Percentiles rank a stretch among this genome's conserved stretches.
phyloP scores from a whole-genome alignment of 2,113 vertebrate genomes.

The Stigmatopora argus region DNA sequence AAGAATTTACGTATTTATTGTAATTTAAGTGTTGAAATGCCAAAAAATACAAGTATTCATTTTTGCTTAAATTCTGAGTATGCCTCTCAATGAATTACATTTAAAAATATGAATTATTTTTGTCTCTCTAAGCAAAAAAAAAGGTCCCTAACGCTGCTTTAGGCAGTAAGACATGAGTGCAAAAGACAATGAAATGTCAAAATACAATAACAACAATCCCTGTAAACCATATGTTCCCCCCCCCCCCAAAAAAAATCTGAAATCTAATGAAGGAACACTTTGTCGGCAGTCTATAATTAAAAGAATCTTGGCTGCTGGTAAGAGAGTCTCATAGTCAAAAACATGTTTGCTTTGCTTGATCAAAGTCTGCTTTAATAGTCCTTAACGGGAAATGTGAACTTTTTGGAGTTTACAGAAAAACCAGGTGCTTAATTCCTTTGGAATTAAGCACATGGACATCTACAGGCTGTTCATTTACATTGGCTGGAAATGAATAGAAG shows the following conservation, averaged over 20 bases:
- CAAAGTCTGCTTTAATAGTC: constrained; percentile 52
- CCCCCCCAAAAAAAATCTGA: neutral
- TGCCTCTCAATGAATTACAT: too few species aligned
- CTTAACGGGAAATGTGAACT: constrained; percentile 49
- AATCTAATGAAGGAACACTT: neutral
- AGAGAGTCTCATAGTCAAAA: constrained; percentile 19
- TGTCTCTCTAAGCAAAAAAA: too few species aligned
- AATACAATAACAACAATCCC: neutral
- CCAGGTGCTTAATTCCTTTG: constrained; percentile 38
- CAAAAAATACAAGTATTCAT: too few species aligned
- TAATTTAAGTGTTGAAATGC: too few species aligned
- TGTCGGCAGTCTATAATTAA: neutral
- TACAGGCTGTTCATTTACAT: constrained; percentile 51
- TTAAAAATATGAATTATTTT: too few species aligned
- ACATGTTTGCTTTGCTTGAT: constrained; percentile 45
- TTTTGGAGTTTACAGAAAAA: constrained; percentile 45
- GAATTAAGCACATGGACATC: constrained; percentile 56
- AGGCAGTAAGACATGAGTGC: too few species aligned
- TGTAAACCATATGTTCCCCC: neutral
- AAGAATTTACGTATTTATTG: too few species aligned
- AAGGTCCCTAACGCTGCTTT: too few species aligned
- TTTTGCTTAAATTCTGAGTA: too few species aligned
- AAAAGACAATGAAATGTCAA: too few species aligned
- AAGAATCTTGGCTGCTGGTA: constrained; percentile 2
- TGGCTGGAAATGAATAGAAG: constrained; percentile 50